phyloP scores from a whole-genome alignment of 2,113 vertebrate genomes.

The Pollachius pollachius region DNA sequence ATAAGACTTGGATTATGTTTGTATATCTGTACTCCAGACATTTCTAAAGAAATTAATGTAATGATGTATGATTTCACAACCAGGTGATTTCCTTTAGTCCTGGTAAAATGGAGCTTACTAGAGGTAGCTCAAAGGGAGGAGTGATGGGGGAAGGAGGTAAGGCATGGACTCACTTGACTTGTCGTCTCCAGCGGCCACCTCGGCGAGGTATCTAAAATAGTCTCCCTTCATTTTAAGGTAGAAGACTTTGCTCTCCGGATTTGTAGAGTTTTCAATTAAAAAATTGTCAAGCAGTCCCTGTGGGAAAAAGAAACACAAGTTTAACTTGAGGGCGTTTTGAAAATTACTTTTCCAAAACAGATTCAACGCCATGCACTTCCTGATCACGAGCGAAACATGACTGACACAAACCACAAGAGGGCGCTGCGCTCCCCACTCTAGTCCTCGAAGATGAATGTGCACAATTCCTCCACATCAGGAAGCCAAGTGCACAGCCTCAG shows the following conservation, averaged over 20 bases:
- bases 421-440: conserved; percentile 8
- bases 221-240: conserved; percentile 99
- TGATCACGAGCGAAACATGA: neutral
- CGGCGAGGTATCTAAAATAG: conserved; percentile 96
- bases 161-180: conserved; percentile 72
- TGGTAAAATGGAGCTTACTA: too few relatives aligned
- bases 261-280: conserved; percentile 86
- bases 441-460: conserved; percentile 10
- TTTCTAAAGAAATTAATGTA: too few relatives aligned
- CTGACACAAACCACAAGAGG: neutral
- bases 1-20: too few relatives aligned
- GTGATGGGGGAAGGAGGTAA: neutral
- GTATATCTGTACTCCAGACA: too few relatives aligned
- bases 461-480: conserved; percentile 7
- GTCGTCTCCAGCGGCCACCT: conserved; percentile 85
- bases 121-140: too few relatives aligned
- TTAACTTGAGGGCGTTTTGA: neutral
- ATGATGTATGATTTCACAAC: too few relatives aligned
- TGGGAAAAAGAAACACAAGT: conserved; percentile 27
- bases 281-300: conserved; percentile 84
- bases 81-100: too few relatives aligned
- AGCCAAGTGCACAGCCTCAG: conserved; percentile 10
- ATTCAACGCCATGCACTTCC: too few relatives aligned
- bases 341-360: too few relatives aligned
- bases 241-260: conserved; percentile 92